Conservation (phyloP, 2,113 vertebrate species). For the Callipepla californica region DNA sequence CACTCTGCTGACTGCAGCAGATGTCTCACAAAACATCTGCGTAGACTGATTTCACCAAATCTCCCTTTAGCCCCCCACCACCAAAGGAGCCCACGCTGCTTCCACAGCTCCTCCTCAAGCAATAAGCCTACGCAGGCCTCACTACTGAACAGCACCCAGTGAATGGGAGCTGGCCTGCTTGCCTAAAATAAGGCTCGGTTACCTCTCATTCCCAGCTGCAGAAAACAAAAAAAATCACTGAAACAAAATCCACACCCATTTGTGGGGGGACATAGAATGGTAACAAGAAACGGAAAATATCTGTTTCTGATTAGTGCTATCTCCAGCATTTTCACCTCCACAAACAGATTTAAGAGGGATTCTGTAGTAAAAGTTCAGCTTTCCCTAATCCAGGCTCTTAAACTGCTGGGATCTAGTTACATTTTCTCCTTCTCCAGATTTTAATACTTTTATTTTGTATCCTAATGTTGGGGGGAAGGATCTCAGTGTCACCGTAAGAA, state of each 20-base stretch:
- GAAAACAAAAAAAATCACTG: background rate
- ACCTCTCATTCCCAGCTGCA: background rate
- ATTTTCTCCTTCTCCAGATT: conserved; percentile 23
- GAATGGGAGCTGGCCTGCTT: background rate
- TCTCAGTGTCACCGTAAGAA: conserved; percentile 73
- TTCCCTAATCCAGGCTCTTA: conserved; percentile 26
- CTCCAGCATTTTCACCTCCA: conserved; percentile 19
- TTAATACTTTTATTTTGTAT: conserved; percentile 71
- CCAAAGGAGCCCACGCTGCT: background rate
- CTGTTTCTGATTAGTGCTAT: conserved; percentile 54
- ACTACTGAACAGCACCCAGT: background rate
- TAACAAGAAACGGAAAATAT: background rate
- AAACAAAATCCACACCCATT: background rate
- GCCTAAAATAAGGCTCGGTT: background rate
- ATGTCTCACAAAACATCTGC: background rate
- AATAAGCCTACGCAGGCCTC: background rate
- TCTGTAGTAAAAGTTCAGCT: conserved; percentile 43
- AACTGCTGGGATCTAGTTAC: conserved; percentile 26
- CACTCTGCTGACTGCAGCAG: background rate
- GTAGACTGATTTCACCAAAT: background rate
- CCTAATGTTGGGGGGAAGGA: conserved; percentile 33
- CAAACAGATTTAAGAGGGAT: conserved; percentile 15
- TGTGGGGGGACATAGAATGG: background rate
- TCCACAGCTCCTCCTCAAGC: background rate
- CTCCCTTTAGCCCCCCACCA: background rate